Evolutionary conservation across 2,888 invertebrate genomes (phyloP), one percentile per base, ranked within the genome.

Genomic region (Isotomurus palustris): DNA sequence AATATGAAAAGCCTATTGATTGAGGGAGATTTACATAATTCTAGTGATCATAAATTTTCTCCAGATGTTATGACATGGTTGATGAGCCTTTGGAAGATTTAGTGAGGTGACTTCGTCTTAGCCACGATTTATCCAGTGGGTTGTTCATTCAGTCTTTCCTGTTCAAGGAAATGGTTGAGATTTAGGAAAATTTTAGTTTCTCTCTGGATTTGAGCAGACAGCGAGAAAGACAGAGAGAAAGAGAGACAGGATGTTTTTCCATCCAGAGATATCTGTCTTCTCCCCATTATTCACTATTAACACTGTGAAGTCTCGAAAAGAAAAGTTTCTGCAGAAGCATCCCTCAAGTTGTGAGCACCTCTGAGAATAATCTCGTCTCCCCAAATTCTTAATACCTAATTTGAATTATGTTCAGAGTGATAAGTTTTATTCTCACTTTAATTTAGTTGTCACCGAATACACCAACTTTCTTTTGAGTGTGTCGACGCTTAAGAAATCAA

Each of bases 211-310:
- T 14, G 14, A 32, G 14, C 32, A 14, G 8, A 32, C 14, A 32
- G 8, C 32, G 8, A 32, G 8, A 8, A 32, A 6, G 22, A 43
- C 6, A 5, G 19, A 5, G 19, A 22, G 17, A 43, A 43, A 19
- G 43, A 3, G n/a, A 5, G 28, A 47, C 29, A 14, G 49, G 49
- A 8, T 49, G 49, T 49, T 49, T n/a, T 49, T 49, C 32, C 21
- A 32, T 14, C 49, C 10, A 29, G 6, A 32, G 12, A 8, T 12
- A 47, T 47, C 28, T 28, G 10, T 32, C 28, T 17, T 28, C 35
- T 14, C 29, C 29, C 49, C 49, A 49, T 49, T 35, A 49, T 32
- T 49, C 49, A 49, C 35, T 49, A 49, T 49, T 49, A 49, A 22
- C 28, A 17, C 22, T 49, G 19, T 38, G 19, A 38, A 17, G 14